A percentile compares a stretch with the other conserved stretches of the same genome.
These are phyloP conservation scores for Epizoanthus illoricatus DNA, from an alignment of 92 coral and sea anemone genomes.

Conservation along the genomic window DNA sequence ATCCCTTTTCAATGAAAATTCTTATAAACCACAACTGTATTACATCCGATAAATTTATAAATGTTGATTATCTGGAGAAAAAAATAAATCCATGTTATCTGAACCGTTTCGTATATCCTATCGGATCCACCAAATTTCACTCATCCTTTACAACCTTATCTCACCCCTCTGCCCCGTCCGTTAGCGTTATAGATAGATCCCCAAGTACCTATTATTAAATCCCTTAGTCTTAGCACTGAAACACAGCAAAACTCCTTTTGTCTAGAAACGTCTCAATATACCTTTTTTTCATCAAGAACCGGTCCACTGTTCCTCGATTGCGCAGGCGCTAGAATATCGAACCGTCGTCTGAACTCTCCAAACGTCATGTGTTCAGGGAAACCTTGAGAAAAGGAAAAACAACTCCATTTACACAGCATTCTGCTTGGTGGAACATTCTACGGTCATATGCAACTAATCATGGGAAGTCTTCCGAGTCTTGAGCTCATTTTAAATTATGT, in stretches of 20 bases:
- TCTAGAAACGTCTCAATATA: slow-evolving; percentile 33
- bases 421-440: background rate
- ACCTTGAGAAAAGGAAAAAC: slow-evolving; percentile 53
- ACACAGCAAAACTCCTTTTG: background rate
- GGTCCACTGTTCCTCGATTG: slow-evolving; percentile 81
- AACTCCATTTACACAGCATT: background rate
- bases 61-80: no score
- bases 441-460: background rate
- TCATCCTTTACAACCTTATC: no score
- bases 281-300: slow-evolving; percentile 96
- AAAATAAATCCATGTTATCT: no score
- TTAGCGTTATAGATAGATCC: no score
- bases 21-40: no score
- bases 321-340: slow-evolving; percentile 86
- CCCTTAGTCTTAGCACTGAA: no score
- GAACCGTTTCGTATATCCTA: no score
- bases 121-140: no score
- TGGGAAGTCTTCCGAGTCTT: background rate
- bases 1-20: no score
- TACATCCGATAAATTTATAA: no score
- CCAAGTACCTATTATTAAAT: no score
- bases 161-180: no score
- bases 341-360: slow-evolving; percentile 92
- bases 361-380: slow-evolving; percentile 99
- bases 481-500: background rate